Percentiles rank a stretch among this genome's conserved stretches.
phyloP scores from a whole-genome alignment of 2,888 invertebrate genomes.

The Conchocele bisecta region DNA sequence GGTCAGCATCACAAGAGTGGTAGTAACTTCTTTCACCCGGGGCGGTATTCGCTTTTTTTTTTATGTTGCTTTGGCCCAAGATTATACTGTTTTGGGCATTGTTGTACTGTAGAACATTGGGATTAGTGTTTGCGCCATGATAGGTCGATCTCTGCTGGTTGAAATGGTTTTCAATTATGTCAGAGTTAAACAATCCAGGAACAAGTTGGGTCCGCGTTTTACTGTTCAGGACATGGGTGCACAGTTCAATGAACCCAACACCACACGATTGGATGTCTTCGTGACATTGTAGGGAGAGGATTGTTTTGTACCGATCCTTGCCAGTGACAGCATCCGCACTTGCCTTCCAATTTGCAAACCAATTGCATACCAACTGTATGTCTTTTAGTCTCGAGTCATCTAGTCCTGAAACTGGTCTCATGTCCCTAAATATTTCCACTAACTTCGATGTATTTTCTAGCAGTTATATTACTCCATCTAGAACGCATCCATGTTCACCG shows the following conservation, averaged over 20 bases:
- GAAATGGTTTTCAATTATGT: conserved; percentile 20
- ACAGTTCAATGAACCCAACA: conserved; percentile 15
- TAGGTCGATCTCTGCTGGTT: conserved; percentile 14
- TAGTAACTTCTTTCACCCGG: no score
- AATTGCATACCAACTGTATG: conserved; percentile 12
- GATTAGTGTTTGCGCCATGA: conserved; percentile 12
- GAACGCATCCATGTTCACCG: conserved; percentile 17
- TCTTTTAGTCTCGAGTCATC: conserved; percentile 24
- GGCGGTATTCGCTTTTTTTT: no score
- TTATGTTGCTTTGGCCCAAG: conserved; percentile 15
- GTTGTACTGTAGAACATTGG: conserved; percentile 4
- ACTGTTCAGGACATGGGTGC: background rate
- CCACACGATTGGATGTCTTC: conserved; percentile 18
- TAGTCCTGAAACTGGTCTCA: conserved; percentile 17
- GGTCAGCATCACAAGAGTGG: no score
- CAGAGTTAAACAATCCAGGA: conserved; percentile 19
- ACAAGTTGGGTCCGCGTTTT: background rate
- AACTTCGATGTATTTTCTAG: conserved; percentile 25
- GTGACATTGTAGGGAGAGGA: conserved; percentile 16
- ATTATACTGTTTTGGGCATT: conserved; percentile 17
- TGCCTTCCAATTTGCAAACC: conserved; percentile 25
- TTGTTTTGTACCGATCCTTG: background rate
- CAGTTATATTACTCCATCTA: conserved; percentile 24
- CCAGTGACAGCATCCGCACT: background rate
- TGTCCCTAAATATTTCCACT: conserved; percentile 38